Evolutionary conservation across 2,797 vertebrate species (phyloP), one percentile per base, ranked within the genome.

Genomic region (Phoebastria nigripes): DNA sequence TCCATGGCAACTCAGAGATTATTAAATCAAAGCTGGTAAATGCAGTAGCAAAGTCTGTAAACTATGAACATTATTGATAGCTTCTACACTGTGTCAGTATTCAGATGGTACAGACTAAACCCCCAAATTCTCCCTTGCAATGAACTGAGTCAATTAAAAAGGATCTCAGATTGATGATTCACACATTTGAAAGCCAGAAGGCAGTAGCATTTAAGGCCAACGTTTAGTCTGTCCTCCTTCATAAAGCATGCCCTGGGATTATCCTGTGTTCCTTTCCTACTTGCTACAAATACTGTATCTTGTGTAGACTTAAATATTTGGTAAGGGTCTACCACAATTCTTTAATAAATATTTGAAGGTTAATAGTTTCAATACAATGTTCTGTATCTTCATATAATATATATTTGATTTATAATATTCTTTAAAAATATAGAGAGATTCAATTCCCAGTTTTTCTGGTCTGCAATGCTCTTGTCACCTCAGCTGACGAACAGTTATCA

Each of bases 191-290:
- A 90, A 94, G 35, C 13, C 71, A 85, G 52, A 91, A 95, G 22
- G 22, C 52, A 91, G 37, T 11, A 94, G 17, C 20, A 88, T 69
- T 87, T 85, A 44, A 78, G 18, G 42, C 12, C 33, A 61, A 8
- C 67, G 31, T 90, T 95, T 90, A 94, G 72, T 83, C 72, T 88
- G n/a, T 74, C n/a, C 20, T 87, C 20, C 29, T 49, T 24, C 14
- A 56, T 41, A 65, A 81, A 55, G 6, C 52, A 67, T 22, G 17
- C 7, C 46, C 44, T 66, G 13, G 11, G 8, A 90, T 49, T 86
- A 37, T 41, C n/a, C 3, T 0, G 0, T 49, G 13, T 37, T 61
- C 26, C 18, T 63, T 79, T 76, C 15, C 19, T 77, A 16, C 18
- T 65, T 69, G 5, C 28, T 86, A n/a, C 19, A 83, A 77, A 61